Evolutionary conservation across 2,113 vertebrate species (phyloP).

Genomic region (Atrichornis clamosus): DNA sequence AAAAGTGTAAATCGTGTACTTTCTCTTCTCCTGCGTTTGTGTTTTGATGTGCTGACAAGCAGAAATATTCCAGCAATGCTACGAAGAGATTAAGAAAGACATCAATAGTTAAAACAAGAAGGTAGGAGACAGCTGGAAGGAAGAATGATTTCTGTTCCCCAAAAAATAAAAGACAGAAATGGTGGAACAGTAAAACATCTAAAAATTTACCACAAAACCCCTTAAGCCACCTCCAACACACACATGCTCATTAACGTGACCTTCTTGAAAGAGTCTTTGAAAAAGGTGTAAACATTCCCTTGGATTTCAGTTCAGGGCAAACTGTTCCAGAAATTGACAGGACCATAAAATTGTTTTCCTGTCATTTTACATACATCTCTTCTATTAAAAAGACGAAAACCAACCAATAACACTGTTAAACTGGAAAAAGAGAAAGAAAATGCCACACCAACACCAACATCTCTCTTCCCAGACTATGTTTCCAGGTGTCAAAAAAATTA

Average conservation of each 20-base stretch:
- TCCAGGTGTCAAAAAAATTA: background rate
- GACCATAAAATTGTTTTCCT: background rate
- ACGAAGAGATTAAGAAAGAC: background rate
- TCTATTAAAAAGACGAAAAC: background rate
- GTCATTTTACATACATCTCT: background rate
- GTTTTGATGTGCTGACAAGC: background rate
- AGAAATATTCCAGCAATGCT: background rate
- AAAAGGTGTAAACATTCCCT: background rate
- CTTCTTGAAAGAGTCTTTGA: background rate
- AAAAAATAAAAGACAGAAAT: conserved; percentile 36
- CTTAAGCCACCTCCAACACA: background rate
- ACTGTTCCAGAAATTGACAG: background rate
- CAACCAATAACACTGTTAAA: background rate
- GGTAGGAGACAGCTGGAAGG: background rate
- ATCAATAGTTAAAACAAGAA: background rate
- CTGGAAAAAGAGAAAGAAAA: background rate
- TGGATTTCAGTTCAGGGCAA: background rate
- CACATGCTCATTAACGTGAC: background rate
- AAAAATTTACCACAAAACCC: background rate
- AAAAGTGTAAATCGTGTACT: background rate
- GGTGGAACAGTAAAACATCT: background rate
- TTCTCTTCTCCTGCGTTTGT: background rate
- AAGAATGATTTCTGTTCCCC: conserved; percentile 26
- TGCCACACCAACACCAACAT: background rate
- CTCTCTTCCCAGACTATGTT: background rate